These are phyloP conservation scores for Neodiprion fabricii DNA, from an alignment of 1,140 invertebrate genomes.

Conservation along the genomic window DNA sequence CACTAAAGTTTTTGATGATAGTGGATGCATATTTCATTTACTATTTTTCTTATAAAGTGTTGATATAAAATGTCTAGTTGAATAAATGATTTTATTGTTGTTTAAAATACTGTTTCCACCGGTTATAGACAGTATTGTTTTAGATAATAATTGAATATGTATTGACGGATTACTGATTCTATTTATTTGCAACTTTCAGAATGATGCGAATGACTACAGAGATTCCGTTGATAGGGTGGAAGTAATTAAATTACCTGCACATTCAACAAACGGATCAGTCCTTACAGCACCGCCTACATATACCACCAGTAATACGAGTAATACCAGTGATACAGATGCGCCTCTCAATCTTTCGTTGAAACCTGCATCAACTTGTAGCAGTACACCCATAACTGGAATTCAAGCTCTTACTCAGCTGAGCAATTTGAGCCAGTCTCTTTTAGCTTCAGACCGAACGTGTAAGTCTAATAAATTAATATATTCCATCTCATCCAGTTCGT, in stretches of 20 bases:
- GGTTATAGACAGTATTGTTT: no score
- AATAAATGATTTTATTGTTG: no score
- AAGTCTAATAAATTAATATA: slow-evolving; percentile 39
- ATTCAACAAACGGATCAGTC: slow-evolving; percentile 60
- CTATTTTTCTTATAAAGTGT: no score
- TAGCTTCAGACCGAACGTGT: slow-evolving; percentile 64
- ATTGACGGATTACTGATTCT: no score
- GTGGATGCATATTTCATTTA: no score
- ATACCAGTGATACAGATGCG: slow-evolving; percentile 70
- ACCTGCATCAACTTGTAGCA: slow-evolving; percentile 63
- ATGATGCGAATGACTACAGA: slow-evolving; percentile 51
- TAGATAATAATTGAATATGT: no score
- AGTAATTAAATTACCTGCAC: slow-evolving; percentile 76
- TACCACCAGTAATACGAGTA: slow-evolving; percentile 58
- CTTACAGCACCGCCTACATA: slow-evolving; percentile 54
- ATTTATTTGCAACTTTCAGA: slow-evolving; percentile 32
- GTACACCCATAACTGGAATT: slow-evolving; percentile 51
- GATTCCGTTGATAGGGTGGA: slow-evolving; percentile 71
- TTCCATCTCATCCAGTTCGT: background rate
- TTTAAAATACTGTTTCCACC: no score
- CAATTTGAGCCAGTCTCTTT: slow-evolving; percentile 62
- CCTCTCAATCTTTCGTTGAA: slow-evolving; percentile 84
- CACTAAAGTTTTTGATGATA: no score
- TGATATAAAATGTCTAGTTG: no score
- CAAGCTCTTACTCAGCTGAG: slow-evolving; percentile 65